Percentiles rank a stretch among this genome's conserved stretches.
These are phyloP conservation scores for Epizoanthus fatuus DNA, from an alignment of 92 coral and sea anemone species.

Conservation along the genomic window DNA sequence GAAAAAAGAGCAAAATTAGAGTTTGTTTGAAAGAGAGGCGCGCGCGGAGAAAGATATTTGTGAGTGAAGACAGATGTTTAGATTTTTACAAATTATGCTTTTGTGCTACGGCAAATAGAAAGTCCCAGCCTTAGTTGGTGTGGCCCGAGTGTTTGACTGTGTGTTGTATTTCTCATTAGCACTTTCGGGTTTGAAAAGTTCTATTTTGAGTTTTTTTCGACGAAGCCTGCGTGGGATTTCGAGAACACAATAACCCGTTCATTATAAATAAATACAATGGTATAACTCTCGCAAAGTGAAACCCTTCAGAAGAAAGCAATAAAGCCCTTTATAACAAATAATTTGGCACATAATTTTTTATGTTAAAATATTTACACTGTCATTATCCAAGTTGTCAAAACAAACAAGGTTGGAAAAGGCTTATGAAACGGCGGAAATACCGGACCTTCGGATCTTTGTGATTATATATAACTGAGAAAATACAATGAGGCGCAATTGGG, in stretches of 20 bases:
- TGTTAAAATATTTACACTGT: conserved; percentile 66
- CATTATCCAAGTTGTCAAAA: conserved; percentile 70
- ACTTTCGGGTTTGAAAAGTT: conserved; percentile 32
- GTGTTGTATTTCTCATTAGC: conserved; percentile 50
- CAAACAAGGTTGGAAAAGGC: conserved; percentile 15
- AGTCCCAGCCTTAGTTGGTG: conserved; percentile 24
- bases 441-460: background rate
- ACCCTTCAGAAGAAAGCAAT: conserved; percentile 26
- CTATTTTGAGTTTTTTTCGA: conserved; percentile 23
- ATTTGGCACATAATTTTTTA: conserved; percentile 36
- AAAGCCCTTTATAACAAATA: conserved; percentile 31
- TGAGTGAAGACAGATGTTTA: conserved; percentile 49
- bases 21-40: conserved; percentile 29
- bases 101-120: conserved; percentile 54
- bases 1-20: conserved; percentile 21
- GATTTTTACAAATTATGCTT: conserved; percentile 36
- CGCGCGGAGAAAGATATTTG: conserved; percentile 26
- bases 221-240: conserved; percentile 25
- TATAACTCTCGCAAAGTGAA: background rate
- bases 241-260: conserved; percentile 26
- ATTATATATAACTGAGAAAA: conserved; percentile 7
- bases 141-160: conserved; percentile 37
- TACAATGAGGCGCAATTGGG: background rate
- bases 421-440: background rate
- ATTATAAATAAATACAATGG: conserved; percentile 34